Conservation (phyloP, 2,888 invertebrate genomes). For the Microctonus hyperodae region DNA sequence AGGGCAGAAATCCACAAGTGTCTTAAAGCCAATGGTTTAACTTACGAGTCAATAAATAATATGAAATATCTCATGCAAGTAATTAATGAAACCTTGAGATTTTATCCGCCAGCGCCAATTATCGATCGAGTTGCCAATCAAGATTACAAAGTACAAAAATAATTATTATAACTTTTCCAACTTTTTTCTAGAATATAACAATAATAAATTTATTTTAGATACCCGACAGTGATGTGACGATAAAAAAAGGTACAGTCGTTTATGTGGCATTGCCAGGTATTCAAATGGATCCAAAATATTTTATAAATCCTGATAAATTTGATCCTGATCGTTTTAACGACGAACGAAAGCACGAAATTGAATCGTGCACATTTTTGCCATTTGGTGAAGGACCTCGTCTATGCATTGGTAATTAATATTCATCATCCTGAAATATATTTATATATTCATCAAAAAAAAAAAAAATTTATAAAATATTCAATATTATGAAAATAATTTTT, state of each 20-base stretch:
- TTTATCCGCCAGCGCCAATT: slow-evolving; percentile 53
- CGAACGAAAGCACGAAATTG: slow-evolving; percentile 47
- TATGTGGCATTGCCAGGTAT: slow-evolving; percentile 45
- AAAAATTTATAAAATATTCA: too few species aligned
- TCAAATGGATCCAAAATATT: slow-evolving; percentile 47
- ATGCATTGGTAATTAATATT: slow-evolving; percentile 18
- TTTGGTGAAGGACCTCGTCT: slow-evolving; percentile 46
- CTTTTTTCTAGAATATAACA: too few species aligned
- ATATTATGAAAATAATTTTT: too few species aligned
- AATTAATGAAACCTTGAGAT: slow-evolving; percentile 50
- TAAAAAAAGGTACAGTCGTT: slow-evolving; percentile 50
- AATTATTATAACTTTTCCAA: too few species aligned
- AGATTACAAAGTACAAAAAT: slow-evolving; percentile 48
- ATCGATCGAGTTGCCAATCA: slow-evolving; percentile 46
- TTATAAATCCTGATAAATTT: slow-evolving; percentile 43
- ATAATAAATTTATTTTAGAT: slow-evolving; percentile 38
- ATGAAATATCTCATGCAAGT: slow-evolving; percentile 54
- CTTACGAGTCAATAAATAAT: slow-evolving; percentile 46
- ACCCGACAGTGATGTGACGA: slow-evolving; percentile 47
- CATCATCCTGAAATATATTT: background rate
- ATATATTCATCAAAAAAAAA: background rate
- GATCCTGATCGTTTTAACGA: slow-evolving; percentile 55
- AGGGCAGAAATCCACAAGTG: slow-evolving; percentile 45
- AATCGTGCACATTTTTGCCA: slow-evolving; percentile 47
- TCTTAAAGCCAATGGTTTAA: slow-evolving; percentile 38